These are phyloP conservation scores for Petrophora chlorosata DNA, from an alignment of 2,888 invertebrate species.

Conservation along the genomic window DNA sequence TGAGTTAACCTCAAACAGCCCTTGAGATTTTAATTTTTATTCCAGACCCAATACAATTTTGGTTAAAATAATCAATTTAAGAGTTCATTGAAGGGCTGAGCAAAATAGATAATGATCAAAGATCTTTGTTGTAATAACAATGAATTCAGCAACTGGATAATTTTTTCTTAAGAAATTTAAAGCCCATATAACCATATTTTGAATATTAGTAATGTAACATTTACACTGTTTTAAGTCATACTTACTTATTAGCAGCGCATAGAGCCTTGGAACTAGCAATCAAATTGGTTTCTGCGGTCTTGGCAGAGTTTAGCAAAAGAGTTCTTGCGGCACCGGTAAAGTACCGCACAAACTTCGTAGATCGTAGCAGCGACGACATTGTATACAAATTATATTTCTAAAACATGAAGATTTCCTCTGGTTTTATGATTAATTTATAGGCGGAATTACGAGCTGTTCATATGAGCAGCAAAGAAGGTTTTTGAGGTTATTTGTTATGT, in stretches of 20 bases:
- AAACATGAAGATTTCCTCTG: constrained; percentile 37
- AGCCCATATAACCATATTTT: no score
- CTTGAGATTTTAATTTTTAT: no score
- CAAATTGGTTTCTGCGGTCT: constrained; percentile 85
- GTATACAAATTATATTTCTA: constrained; percentile 39
- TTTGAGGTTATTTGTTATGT: constrained; percentile 72
- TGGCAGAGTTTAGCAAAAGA: constrained; percentile 86
- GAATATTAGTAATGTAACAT: no score
- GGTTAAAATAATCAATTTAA: no score
- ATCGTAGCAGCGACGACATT: constrained; percentile 87
- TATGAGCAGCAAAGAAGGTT: constrained; percentile 10
- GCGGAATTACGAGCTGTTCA: constrained; percentile 21
- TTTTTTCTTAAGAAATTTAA: no score
- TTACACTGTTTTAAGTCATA: constrained; percentile 20
- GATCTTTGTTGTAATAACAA: no score
- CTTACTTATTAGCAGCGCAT: constrained; percentile 69
- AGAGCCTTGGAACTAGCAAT: constrained; percentile 68
- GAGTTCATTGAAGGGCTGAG: no score
- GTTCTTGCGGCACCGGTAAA: constrained; percentile 89
- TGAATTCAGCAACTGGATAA: no score
- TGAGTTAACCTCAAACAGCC: neutral
- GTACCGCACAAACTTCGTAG: constrained; percentile 89
- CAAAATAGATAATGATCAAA: no score
- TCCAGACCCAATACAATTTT: no score
- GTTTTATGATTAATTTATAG: constrained; percentile 18